Base-by-base conservation (phyloP, 2,113 vertebrate species). In the Lasiurus borealis region DNA sequence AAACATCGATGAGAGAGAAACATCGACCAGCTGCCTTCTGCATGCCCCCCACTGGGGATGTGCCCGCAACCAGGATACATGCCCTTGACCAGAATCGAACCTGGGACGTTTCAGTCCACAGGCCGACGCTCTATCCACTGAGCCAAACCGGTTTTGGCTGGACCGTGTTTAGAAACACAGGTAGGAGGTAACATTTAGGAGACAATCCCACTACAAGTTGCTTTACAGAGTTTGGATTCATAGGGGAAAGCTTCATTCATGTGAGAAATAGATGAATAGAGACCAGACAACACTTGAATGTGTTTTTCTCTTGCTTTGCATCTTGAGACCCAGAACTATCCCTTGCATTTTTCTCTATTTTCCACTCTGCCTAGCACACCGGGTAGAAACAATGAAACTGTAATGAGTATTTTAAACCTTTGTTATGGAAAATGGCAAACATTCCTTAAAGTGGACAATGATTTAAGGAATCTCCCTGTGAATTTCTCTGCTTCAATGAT, bases 321-420 rank as follows among this genome's bases (percentile, higher is more conserved):
- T 57, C 34, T 54, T 64, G 5, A 95, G 5, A 95, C 48, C 73
- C 62, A 52, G 11, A 83, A 48, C 13, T 16, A 9, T 36, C 36
- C 85, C 57, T 34, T 76, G n/a, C 19, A 50, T 52, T 93, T 85
- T 82, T 62, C 27, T 57, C 11, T 59, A 36, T 81, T 93, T 84
- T 93, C 44, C 52, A 80, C 57, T 94, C 72, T 87, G 57, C 57
- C 29, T 50, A 69, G 31, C 29, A 94, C 13, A 88, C 16, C 34
- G 91, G 40, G 23, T 76, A 83, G 36, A 94, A 95, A 85, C 16
- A 85, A 91, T 81, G 90, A 86, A 85, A 62, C 21, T 50, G 19
- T 64, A 83, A 95, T 93, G 48, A 86, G 23, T 80, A 91, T 59
- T 91, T 96, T 80, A 40, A 93, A 44, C 29, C 54, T 83, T 83